Evolutionary conservation across 2,888 invertebrate species (phyloP), one percentile per base, ranked within the genome.

Genomic region (Patella depressa): DNA sequence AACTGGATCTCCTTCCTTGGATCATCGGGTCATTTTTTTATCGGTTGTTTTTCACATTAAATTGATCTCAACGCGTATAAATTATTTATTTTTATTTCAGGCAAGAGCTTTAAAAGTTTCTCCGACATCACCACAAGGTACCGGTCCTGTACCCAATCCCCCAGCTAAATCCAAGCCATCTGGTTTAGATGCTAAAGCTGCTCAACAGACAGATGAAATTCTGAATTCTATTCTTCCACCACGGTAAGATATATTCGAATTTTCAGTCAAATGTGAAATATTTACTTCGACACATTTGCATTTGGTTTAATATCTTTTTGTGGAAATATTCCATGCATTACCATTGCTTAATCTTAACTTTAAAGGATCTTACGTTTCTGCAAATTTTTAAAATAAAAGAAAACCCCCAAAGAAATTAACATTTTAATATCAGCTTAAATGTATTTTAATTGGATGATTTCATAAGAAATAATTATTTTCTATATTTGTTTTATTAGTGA

Each of bases 201-300:
- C 90, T n/a, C 92, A 92, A 82, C 97, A 98, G 92, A 96, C 97
- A 15, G 96, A 96, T 91, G 98, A 98, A 92, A 96, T 98, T 85
- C 93, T 98, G 2, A 97, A 98, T 92, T 95, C 96, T 19, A 98
- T 98, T 88, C 92, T 98, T 81, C 98, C 98, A 9, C 98, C 98
- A 2, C 95, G 90, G 91, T 91, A 83, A 80, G 73, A 69, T 69
- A 53, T 53, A 45, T 45, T 45, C 9, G 1, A 45, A 1, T 45
- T 34, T 45, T 45, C 0, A 45, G 1, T 69, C 45, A 15, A 9
- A 45, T 45, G 9, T 45, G 45, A 45, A 45, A 9, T 45, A 9
- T 45, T 45, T 45, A 45, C 45, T 9, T 9, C 45, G 5, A 9
- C 45, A 45, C 45, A 45, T 45, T 45, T 45, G 45, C 45, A 45